Evolutionary conservation across 2,888 invertebrate genomes (phyloP).

Genomic region (Leptinotarsa tumamoca): DNA sequence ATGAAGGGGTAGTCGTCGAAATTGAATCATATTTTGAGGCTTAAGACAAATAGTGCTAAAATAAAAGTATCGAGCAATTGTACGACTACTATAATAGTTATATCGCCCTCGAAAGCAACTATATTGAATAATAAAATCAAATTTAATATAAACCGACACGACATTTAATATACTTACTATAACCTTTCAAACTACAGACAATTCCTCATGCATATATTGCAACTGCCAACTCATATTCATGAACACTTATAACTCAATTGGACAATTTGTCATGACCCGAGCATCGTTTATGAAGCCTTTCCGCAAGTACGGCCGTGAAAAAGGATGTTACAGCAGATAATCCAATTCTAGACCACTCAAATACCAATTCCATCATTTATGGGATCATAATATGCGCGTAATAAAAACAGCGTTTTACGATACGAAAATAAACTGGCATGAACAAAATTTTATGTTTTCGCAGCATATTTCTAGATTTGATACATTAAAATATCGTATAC

Average conservation of each 20-base stretch:
- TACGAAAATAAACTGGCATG: not conserved
- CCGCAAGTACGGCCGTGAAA: not conserved
- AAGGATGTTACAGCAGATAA: not conserved
- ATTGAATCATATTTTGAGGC: too few species aligned
- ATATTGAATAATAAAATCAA: too few species aligned
- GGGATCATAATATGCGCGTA: not conserved
- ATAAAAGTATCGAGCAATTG: too few species aligned
- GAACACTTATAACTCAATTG: not conserved
- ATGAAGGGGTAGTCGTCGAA: too few species aligned
- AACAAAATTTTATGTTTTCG: not conserved
- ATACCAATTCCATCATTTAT: conserved; percentile 5
- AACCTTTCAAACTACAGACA: not conserved
- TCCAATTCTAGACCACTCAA: conserved; percentile 3
- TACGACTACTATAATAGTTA: too few species aligned
- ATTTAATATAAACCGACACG: too few species aligned
- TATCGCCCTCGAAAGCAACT: too few species aligned
- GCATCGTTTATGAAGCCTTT: not conserved
- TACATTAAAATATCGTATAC: not conserved
- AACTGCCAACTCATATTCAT: not conserved
- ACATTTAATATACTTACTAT: too few species aligned
- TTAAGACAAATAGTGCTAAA: too few species aligned
- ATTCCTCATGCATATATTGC: not conserved
- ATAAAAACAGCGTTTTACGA: not conserved
- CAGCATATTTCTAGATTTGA: not conserved
- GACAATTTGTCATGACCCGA: not conserved